A percentile compares a stretch with the other conserved stretches of the same genome.
Evolutionary conservation across 1,140 invertebrate species (phyloP).

Genomic region (Callitettix versicolor): DNA sequence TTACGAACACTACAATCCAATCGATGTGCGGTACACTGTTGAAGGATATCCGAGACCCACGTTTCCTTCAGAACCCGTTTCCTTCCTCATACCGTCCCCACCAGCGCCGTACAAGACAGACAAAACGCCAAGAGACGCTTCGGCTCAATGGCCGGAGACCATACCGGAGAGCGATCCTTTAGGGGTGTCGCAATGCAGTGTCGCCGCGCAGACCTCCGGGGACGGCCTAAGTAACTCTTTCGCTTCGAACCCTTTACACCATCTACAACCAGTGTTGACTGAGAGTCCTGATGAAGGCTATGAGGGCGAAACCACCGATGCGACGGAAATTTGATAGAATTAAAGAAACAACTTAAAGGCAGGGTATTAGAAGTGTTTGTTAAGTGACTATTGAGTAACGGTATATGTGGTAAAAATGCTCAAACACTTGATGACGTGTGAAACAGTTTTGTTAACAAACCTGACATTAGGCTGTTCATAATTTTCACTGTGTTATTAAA

Average conservation of each 20-base stretch:
- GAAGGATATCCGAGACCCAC: conserved; percentile 58
- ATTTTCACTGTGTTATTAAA: no score
- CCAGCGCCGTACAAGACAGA: conserved; percentile 52
- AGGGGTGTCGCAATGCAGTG: conserved; percentile 15
- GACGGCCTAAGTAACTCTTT: background rate
- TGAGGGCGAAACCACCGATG: conserved; percentile 53
- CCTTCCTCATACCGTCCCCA: conserved; percentile 52
- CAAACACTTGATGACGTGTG: no score
- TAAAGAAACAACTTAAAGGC: no score
- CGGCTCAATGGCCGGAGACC: conserved; percentile 23
- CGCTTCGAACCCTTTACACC: background rate
- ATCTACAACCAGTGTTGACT: conserved; percentile 46
- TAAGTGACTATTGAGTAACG: no score
- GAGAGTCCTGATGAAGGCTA: conserved; percentile 82
- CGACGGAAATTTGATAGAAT: conserved; percentile 36
- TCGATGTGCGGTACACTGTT: conserved; percentile 59
- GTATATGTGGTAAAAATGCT: no score
- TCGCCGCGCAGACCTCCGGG: conserved; percentile 24
- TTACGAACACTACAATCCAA: conserved; percentile 40
- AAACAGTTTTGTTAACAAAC: no score
- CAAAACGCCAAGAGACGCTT: conserved; percentile 27
- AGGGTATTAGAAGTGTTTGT: no score
- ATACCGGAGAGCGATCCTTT: conserved; percentile 13
- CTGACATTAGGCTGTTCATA: no score
- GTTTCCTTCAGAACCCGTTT: conserved; percentile 30